Evolutionary conservation across 2,113 vertebrate species (phyloP).

Genomic region (Gnathonemus echidnorhynchus): DNA sequence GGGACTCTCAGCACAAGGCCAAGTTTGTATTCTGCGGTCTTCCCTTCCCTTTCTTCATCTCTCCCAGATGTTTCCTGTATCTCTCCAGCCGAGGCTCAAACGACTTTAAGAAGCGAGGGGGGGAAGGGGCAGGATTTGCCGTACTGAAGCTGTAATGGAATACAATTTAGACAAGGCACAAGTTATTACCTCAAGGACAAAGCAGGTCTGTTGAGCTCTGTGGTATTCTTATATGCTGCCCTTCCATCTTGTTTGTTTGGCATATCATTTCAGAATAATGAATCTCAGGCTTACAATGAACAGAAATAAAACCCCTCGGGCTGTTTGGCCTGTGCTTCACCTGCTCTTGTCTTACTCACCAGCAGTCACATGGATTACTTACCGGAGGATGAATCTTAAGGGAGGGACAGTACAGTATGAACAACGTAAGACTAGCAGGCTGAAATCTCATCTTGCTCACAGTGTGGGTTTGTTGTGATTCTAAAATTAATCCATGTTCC

Average conservation of each 20-base stretch:
- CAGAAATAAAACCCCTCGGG: neutral
- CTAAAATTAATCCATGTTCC: constrained; percentile 49
- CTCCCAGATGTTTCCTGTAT: constrained; percentile 73
- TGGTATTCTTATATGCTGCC: neutral
- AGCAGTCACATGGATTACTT: constrained; percentile 23
- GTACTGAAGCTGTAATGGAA: constrained; percentile 32
- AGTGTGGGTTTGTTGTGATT: constrained; percentile 35
- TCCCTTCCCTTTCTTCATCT: constrained; percentile 52
- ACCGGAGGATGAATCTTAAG: constrained; percentile 35
- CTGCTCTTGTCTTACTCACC: neutral
- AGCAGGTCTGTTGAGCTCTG: constrained; percentile 1
- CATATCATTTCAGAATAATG: constrained; percentile 15
- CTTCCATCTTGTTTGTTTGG: constrained; percentile 1
- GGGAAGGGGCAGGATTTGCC: constrained; percentile 45
- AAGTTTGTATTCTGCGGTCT: constrained; percentile 59
- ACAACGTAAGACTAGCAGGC: constrained; percentile 34
- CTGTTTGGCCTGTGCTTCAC: constrained; percentile 5
- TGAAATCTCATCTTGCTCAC: constrained; percentile 41
- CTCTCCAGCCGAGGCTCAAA: constrained; percentile 36
- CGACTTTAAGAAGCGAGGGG: constrained; percentile 42
- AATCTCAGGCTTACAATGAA: neutral
- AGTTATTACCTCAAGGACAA: constrained; percentile 39
- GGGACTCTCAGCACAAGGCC: constrained; percentile 37
- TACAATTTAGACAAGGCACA: constrained; percentile 35
- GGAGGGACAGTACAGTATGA: constrained; percentile 33